These are phyloP conservation scores for Ascidia mentula DNA, from an alignment of 23 tunicate species.

Conservation along the genomic window DNA sequence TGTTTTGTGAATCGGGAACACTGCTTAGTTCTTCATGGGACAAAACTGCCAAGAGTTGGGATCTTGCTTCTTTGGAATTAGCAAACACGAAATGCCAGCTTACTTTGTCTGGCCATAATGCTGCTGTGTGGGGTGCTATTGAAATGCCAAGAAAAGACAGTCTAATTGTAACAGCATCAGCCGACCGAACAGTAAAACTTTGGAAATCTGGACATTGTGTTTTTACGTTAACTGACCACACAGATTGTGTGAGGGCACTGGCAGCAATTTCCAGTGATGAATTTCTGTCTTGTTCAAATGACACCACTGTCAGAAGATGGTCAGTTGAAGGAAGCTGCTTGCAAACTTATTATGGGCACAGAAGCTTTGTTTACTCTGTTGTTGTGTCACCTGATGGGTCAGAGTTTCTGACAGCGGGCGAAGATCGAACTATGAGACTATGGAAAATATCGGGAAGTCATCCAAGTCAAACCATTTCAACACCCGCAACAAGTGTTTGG, in stretches of 20 bases:
- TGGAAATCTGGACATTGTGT: slow-evolving; percentile 51
- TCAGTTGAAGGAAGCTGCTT: slow-evolving; percentile 53
- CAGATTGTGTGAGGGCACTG: slow-evolving; percentile 69
- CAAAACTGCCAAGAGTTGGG: slow-evolving; percentile 72
- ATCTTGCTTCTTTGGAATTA: background rate
- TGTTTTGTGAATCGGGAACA: slow-evolving; percentile 34
- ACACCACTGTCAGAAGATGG: slow-evolving; percentile 71
- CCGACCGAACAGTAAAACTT: slow-evolving; percentile 58
- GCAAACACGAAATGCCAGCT: slow-evolving; percentile 21
- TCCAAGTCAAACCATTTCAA: slow-evolving; percentile 38
- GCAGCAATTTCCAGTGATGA: slow-evolving; percentile 34
- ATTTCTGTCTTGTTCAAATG: slow-evolving; percentile 84
- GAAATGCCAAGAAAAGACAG: slow-evolving; percentile 38
- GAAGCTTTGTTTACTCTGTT: slow-evolving; percentile 64
- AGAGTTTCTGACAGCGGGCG: slow-evolving; percentile 58
- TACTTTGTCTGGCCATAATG: slow-evolving; percentile 51
- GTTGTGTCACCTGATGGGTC: slow-evolving; percentile 20
- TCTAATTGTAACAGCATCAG: slow-evolving; percentile 57
- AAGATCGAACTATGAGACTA: slow-evolving; percentile 65
- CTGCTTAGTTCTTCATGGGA: slow-evolving; percentile 83
- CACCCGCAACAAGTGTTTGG: slow-evolving; percentile 80
- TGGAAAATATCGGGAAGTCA: slow-evolving; percentile 34
- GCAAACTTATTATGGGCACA: slow-evolving; percentile 77
- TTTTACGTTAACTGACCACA: slow-evolving; percentile 49
- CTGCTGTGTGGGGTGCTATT: slow-evolving; percentile 78